These are phyloP conservation scores for Cygnus olor DNA, from an alignment of 2,797 vertebrate genomes.

Conservation along the genomic window DNA sequence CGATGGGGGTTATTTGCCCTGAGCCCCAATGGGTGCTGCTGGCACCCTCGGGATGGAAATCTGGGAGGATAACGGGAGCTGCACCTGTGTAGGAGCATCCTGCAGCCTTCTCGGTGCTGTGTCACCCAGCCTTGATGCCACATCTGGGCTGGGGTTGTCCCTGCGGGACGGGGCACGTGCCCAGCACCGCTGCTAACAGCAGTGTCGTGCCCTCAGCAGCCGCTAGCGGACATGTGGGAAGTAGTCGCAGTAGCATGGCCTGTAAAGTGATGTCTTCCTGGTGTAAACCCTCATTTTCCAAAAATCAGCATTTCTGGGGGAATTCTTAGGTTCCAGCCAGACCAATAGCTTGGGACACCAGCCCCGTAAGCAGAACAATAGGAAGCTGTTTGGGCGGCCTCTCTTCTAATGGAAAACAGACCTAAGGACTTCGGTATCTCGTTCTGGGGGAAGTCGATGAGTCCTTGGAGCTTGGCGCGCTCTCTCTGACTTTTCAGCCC, in stretches of 20 bases:
- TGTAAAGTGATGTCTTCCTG: not conserved
- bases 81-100: fast-evolving
- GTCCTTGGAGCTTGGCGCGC: not conserved
- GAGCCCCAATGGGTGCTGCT: fast-evolving
- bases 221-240: not conserved
- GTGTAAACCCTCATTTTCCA: not conserved
- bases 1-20: fast-evolving
- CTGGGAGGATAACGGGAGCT: not conserved
- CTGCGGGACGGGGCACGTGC: fast-evolving
- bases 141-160: not conserved
- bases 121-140: not conserved
- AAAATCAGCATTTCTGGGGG: not conserved
- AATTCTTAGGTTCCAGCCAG: not conserved
- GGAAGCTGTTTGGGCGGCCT: not conserved
- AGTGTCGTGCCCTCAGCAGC: not conserved
- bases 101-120: fast-evolving
- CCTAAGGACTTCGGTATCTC: not conserved
- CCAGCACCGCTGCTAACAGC: too few species aligned
- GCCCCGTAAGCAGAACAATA: conserved; percentile 9
- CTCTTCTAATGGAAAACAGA: conserved; percentile 26
- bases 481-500: not conserved
- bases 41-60: not conserved
- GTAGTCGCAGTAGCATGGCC: not conserved
- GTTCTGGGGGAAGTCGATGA: not conserved
- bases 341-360: not conserved